phyloP scores from a whole-genome alignment of 2,888 invertebrate genomes.

The Thecophora atra region DNA sequence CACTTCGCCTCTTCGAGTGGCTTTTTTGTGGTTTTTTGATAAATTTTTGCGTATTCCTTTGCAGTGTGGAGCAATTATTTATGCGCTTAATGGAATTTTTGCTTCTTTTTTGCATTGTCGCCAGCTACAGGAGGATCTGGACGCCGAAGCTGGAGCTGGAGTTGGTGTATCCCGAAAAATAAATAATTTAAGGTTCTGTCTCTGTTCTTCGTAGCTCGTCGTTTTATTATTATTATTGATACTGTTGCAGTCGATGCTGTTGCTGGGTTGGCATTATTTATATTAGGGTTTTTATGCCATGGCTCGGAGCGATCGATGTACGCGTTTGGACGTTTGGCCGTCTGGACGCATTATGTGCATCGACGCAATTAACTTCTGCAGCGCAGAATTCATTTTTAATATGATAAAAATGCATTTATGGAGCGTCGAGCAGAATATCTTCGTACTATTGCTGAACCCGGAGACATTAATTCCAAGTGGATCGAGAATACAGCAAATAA shows the following conservation, averaged over 20 bases:
- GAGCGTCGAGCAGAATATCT: no score
- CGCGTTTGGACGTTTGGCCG: conserved; percentile 37
- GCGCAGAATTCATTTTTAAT: not conserved
- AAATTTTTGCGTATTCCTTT: conserved; percentile 31
- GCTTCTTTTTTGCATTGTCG: conserved; percentile 35
- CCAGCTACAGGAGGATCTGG: conserved; percentile 23
- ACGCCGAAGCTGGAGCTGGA: not conserved
- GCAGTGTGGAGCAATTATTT: conserved; percentile 45
- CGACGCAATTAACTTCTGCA: not conserved
- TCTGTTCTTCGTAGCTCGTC: conserved; percentile 26
- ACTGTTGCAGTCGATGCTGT: conserved; percentile 6
- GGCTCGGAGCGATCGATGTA: conserved; percentile 39
- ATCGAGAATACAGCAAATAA: no score
- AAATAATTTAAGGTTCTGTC: conserved; percentile 37
- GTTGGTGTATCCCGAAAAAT: conserved; percentile 29
- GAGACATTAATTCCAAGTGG: no score
- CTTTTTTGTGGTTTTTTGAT: conserved; percentile 19
- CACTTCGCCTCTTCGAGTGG: conserved; percentile 46
- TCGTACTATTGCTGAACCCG: no score
- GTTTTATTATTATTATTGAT: conserved; percentile 33
- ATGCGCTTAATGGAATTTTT: conserved; percentile 46
- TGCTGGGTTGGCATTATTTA: conserved; percentile 35
- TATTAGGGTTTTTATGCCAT: conserved; percentile 33
- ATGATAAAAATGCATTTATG: not conserved
- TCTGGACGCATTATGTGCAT: conserved; percentile 24